Conservation (phyloP, 1,140 invertebrate species). For the Oryctes rhinoceros region DNA sequence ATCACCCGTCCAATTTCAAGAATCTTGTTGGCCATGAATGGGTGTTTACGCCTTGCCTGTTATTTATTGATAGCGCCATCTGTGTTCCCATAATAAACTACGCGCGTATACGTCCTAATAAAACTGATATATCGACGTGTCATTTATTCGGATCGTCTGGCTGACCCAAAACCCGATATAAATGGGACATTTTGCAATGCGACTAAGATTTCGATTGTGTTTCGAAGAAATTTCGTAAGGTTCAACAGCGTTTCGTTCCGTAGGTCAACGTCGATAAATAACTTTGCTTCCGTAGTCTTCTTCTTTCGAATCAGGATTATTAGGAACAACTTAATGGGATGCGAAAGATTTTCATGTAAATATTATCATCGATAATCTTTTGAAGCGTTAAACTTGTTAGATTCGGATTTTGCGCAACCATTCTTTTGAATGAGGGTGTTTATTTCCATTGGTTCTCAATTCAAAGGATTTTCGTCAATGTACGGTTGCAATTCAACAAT, state of each 20-base stretch:
- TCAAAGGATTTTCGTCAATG: too few species aligned
- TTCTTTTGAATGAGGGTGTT: too few species aligned
- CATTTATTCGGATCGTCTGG: not conserved
- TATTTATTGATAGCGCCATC: slow-evolving; percentile 18
- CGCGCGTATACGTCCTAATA: slow-evolving; percentile 13
- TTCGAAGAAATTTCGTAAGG: slow-evolving; percentile 8
- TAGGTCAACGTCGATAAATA: slow-evolving; percentile 11
- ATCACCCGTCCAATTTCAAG: not conserved
- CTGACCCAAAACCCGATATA: slow-evolving; percentile 4
- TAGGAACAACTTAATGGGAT: too few species aligned
- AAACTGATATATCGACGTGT: slow-evolving; percentile 18
- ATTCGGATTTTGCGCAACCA: too few species aligned
- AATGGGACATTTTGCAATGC: slow-evolving; percentile 16
- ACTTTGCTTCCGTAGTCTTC: not conserved
- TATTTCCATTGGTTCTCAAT: too few species aligned
- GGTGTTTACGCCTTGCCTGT: not conserved
- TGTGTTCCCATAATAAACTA: not conserved
- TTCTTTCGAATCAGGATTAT: not conserved
- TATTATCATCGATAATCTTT: too few species aligned
- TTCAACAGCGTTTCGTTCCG: not conserved
- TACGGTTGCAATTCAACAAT: too few species aligned
- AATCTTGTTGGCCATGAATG: not conserved
- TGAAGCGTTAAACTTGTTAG: too few species aligned
- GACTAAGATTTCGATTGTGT: slow-evolving; percentile 1
- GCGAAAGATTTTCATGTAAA: too few species aligned